These are phyloP conservation scores for Isoperla grammatica DNA, from an alignment of 2,888 invertebrate species.

Conservation along the genomic window DNA sequence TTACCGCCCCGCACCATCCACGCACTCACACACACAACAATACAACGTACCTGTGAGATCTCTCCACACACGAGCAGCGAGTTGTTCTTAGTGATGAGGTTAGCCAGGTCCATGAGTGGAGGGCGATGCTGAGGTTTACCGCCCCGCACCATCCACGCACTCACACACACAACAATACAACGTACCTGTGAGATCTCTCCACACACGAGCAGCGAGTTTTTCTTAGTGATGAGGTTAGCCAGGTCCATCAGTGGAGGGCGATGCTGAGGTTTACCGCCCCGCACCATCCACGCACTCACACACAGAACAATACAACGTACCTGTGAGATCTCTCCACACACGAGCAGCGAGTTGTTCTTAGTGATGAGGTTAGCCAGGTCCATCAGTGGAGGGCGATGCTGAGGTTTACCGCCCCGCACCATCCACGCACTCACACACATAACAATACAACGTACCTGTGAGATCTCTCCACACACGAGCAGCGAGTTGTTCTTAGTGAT, in stretches of 20 bases:
- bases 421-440: too few relatives aligned
- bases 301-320: too few relatives aligned
- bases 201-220: constrained; percentile 82
- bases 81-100: constrained; percentile 85
- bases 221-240: constrained; percentile 85
- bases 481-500: constrained; percentile 90
- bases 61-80: constrained; percentile 89
- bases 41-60: constrained; percentile 74
- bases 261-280: constrained; percentile 76
- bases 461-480: constrained; percentile 83
- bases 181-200: constrained; percentile 83
- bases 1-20: too few relatives aligned
- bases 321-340: constrained; percentile 81
- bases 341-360: constrained; percentile 82
- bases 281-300: too few relatives aligned
- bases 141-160: constrained; percentile 79
- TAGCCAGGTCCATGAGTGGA: constrained; percentile 84
- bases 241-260: constrained; percentile 89
- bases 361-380: constrained; percentile 90
- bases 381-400: constrained; percentile 77
- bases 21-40: too few relatives aligned
- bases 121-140: constrained; percentile 82
- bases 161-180: too few relatives aligned
- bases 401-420: constrained; percentile 79
- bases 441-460: constrained; percentile 65